Evolutionary conservation across 2,797 vertebrate species (phyloP).

Genomic region (Zalophus californianus): DNA sequence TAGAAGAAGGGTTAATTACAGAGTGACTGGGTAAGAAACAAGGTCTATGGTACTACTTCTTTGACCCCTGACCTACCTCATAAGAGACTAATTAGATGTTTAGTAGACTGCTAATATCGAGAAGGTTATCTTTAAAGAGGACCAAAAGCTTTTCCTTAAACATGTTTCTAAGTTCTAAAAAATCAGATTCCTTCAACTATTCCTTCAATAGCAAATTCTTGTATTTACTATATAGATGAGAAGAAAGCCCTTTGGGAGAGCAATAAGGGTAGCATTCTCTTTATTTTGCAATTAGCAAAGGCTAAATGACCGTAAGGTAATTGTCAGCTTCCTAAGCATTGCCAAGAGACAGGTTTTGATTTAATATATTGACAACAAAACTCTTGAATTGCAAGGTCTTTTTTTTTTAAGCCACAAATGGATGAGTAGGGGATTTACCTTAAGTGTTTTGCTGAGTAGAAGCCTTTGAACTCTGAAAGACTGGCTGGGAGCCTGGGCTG

Average conservation of each 20-base stretch:
- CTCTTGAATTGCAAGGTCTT: neutral
- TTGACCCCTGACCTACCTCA: neutral
- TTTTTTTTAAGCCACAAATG: slow-evolving; percentile 4
- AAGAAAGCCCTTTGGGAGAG: neutral
- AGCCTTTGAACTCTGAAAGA: slow-evolving; percentile 25
- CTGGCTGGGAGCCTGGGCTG: neutral
- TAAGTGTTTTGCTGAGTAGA: slow-evolving; percentile 45
- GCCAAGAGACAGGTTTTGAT: neutral
- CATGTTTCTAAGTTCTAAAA: neutral
- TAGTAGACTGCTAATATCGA: neutral
- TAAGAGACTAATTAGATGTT: neutral
- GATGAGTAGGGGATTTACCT: neutral
- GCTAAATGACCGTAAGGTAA: neutral
- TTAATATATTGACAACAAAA: slow-evolving; percentile 49
- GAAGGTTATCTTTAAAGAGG: neutral
- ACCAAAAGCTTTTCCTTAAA: neutral
- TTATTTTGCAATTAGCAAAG: slow-evolving; percentile 65
- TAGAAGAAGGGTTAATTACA: neutral
- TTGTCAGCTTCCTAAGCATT: neutral
- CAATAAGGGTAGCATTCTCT: neutral
- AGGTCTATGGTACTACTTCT: neutral
- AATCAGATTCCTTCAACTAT: neutral
- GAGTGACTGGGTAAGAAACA: neutral
- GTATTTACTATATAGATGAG: neutral
- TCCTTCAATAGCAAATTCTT: neutral